A percentile compares a stretch with the other conserved stretches of the same genome.
Evolutionary conservation across 2,888 invertebrate species (phyloP).

Genomic region (Drosophila sordidapex): DNA sequence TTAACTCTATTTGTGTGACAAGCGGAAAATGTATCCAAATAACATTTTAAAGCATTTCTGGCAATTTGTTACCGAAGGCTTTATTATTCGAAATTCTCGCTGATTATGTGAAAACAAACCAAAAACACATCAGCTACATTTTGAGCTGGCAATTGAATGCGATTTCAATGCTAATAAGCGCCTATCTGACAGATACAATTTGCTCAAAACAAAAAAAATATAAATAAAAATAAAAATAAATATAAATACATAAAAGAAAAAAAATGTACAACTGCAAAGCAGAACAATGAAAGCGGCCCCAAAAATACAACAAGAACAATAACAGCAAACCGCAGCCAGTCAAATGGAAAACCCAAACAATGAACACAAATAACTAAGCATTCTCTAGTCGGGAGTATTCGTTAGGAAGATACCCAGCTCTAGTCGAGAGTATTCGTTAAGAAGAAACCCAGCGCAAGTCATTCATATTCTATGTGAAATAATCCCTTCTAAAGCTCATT

Average conservation of each 20-base stretch:
- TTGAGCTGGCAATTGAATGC: conserved; percentile 41
- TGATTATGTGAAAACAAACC: conserved; percentile 23
- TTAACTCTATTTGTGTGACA: conserved; percentile 71
- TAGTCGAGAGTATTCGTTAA: no score
- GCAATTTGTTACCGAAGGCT: conserved; percentile 38
- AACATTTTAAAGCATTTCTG: conserved; percentile 50
- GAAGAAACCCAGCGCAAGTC: conserved; percentile 9
- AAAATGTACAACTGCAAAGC: conserved; percentile 66
- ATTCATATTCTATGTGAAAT: background rate
- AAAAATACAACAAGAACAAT: conserved; percentile 22
- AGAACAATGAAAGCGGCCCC: conserved; percentile 41
- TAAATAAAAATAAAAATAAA: background rate
- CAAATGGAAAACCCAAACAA: conserved; percentile 61
- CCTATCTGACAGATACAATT: conserved; percentile 79
- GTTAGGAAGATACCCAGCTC: conserved; percentile 7
- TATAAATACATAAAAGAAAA: background rate
- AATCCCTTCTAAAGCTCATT: background rate
- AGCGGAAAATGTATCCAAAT: conserved; percentile 59
- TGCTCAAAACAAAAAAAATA: conserved; percentile 25
- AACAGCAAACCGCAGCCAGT: conserved; percentile 41
- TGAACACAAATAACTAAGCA: conserved; percentile 7
- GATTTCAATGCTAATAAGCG: conserved; percentile 79
- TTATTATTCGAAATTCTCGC: conserved; percentile 9
- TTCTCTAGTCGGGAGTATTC: background rate
- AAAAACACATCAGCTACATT: conserved; percentile 26